Conservation (phyloP, 2,113 vertebrate genomes). For the Chinchilla lanigera region DNA sequence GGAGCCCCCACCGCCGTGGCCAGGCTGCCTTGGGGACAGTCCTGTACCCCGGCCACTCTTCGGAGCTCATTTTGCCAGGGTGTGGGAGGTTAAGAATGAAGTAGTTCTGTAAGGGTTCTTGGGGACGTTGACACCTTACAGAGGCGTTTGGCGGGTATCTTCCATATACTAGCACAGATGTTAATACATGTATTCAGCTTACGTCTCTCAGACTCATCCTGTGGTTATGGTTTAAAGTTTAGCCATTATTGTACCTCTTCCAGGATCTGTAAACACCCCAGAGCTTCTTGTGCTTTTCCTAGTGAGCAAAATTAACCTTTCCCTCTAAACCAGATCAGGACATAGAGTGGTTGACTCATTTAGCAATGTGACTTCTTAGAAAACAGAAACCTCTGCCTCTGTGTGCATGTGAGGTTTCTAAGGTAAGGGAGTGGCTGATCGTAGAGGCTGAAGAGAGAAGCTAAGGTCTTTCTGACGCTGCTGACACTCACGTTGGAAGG, state of each 20-base stretch:
- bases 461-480: background rate
- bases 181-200: background rate
- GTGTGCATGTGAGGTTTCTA: background rate
- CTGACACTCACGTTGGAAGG: background rate
- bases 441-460: background rate
- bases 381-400: background rate
- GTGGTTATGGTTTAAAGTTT: constrained; percentile 39
- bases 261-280: constrained; percentile 4
- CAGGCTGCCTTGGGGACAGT: background rate
- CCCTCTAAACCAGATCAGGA: background rate
- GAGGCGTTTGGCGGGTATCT: background rate
- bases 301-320: constrained; percentile 24
- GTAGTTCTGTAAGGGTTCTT: background rate
- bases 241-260: constrained; percentile 41
- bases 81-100: background rate
- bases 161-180: background rate
- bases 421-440: background rate
- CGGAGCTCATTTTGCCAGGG: background rate
- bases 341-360: constrained; percentile 43
- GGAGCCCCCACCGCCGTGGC: background rate
- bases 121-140: constrained; percentile 9
- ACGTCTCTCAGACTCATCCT: constrained; percentile 8
- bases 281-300: constrained; percentile 11
- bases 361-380: constrained; percentile 4
- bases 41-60: background rate